Percentiles rank a stretch among this genome's conserved stretches.
These are phyloP conservation scores for Germaria angustata DNA, from an alignment of 2,888 invertebrate species.

Conservation along the genomic window DNA sequence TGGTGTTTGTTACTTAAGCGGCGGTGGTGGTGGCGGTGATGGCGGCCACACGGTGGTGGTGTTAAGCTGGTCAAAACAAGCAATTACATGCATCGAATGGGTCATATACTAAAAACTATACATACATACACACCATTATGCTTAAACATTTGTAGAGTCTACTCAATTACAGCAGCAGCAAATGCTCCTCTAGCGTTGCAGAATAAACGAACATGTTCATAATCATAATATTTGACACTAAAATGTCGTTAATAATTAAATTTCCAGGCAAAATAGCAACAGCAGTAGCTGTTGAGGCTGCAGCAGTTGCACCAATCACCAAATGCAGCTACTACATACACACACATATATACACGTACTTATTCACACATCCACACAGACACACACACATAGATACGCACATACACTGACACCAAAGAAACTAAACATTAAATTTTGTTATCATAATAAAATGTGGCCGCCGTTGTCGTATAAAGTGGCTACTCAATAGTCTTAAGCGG, in stretches of 20 bases:
- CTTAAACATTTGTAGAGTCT: slow-evolving; percentile 22
- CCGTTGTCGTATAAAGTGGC: slow-evolving; percentile 9
- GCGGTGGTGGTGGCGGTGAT: slow-evolving; percentile 9
- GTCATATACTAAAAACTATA: slow-evolving; percentile 46
- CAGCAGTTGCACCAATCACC: slow-evolving; percentile 34
- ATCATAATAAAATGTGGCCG: slow-evolving; percentile 58
- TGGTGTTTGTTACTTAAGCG: slow-evolving; percentile 28
- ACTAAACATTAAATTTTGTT: slow-evolving; percentile 58
- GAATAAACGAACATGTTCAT: slow-evolving; percentile 51
- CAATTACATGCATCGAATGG: slow-evolving; percentile 63
- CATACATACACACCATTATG: neutral
- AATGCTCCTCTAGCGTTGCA: slow-evolving; percentile 29
- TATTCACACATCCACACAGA: neutral
- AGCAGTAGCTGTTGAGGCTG: slow-evolving; percentile 40
- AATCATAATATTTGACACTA: slow-evolving; percentile 70
- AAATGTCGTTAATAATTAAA: slow-evolving; percentile 70
- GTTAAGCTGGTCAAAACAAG: slow-evolving; percentile 64
- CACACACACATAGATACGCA: neutral
- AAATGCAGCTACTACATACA: slow-evolving; percentile 11
- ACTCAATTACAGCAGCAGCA: slow-evolving; percentile 29
- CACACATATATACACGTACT: neutral
- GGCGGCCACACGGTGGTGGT: slow-evolving; percentile 38
- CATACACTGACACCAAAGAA: neutral
- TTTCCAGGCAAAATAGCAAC: slow-evolving; percentile 55
- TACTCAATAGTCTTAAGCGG: slow-evolving; percentile 1